Conservation (phyloP, 2,888 invertebrate species). For the Conops quadrifasciatus region DNA sequence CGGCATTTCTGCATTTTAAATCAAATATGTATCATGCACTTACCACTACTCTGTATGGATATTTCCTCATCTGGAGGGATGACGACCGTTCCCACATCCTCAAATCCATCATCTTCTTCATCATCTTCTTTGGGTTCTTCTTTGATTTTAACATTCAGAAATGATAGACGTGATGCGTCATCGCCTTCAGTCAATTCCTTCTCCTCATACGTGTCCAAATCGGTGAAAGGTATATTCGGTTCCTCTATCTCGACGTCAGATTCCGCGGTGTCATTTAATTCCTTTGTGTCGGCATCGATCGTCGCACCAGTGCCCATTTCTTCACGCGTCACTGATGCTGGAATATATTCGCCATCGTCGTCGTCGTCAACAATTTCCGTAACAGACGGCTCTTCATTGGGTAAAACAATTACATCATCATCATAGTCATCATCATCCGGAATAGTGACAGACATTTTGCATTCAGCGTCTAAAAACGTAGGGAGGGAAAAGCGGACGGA, state of each 20-base stretch:
- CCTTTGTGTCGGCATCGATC: slow-evolving; percentile 34
- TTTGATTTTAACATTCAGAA: slow-evolving; percentile 71
- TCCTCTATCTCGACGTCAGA: slow-evolving; percentile 65
- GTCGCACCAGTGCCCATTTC: slow-evolving; percentile 48
- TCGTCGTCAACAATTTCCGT: slow-evolving; percentile 67
- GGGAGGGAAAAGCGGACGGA: background rate
- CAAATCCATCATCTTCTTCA: slow-evolving; percentile 64
- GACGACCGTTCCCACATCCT: slow-evolving; percentile 64
- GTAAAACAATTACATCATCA: slow-evolving; percentile 75
- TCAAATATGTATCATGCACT: slow-evolving; percentile 38
- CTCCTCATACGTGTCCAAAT: slow-evolving; percentile 63
- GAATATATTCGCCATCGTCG: slow-evolving; percentile 68
- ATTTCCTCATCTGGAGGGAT: slow-evolving; percentile 60
- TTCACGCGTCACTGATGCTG: slow-evolving; percentile 50
- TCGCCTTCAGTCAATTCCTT: slow-evolving; percentile 51
- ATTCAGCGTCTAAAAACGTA: slow-evolving; percentile 1
- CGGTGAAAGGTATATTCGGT: slow-evolving; percentile 65
- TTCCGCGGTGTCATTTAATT: slow-evolving; percentile 52
- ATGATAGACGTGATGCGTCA: slow-evolving; percentile 52
- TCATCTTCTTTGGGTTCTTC: slow-evolving; percentile 76
- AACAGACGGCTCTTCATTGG: slow-evolving; percentile 72
- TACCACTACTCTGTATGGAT: slow-evolving; percentile 62
- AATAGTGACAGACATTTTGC: slow-evolving; percentile 21
- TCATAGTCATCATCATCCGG: slow-evolving; percentile 65
- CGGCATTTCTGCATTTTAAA: background rate